These are phyloP conservation scores for Drosophila quadrilineata DNA, from an alignment of 1,140 invertebrate species.

Conservation along the genomic window DNA sequence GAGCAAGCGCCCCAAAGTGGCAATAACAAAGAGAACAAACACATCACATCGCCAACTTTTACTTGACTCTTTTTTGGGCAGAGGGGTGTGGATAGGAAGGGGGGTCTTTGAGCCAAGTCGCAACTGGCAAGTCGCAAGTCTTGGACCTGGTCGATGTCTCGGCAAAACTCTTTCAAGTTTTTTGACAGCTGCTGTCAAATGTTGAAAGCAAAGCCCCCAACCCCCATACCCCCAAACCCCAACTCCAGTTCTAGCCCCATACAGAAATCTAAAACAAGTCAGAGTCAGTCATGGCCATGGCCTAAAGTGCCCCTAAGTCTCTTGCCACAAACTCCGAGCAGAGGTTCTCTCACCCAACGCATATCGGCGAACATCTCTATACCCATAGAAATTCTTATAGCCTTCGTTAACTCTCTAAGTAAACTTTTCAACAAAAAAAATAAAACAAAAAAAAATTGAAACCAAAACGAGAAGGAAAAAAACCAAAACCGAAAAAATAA, in stretches of 20 bases:
- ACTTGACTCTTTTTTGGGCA: constrained; percentile 15
- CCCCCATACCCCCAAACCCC: no score
- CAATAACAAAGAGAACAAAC: constrained; percentile 48
- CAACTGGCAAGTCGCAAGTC: constrained; percentile 61
- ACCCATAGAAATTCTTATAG: constrained; percentile 13
- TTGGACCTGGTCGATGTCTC: constrained; percentile 53
- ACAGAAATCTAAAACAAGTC: constrained; percentile 75
- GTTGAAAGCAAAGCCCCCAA: constrained; percentile 69
- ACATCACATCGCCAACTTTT: constrained; percentile 28
- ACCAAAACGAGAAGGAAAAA: constrained; percentile 21
- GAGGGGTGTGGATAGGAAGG: no score
- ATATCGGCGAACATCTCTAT: constrained; percentile 61
- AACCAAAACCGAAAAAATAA: constrained; percentile 8
- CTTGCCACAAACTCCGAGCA: background rate
- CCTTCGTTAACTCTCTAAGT: constrained; percentile 54
- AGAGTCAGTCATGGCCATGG: constrained; percentile 38
- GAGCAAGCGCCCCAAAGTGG: constrained; percentile 43
- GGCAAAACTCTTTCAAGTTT: constrained; percentile 76
- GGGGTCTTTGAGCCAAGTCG: constrained; percentile 28
- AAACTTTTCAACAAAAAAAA: constrained; percentile 52
- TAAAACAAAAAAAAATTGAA: constrained; percentile 17
- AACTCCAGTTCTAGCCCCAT: no score
- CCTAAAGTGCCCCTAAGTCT: constrained; percentile 42
- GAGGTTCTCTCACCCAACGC: constrained; percentile 24
- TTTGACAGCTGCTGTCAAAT: constrained; percentile 79